Conservation (phyloP, 2,888 invertebrate species). For the Eupeodes luniger region DNA sequence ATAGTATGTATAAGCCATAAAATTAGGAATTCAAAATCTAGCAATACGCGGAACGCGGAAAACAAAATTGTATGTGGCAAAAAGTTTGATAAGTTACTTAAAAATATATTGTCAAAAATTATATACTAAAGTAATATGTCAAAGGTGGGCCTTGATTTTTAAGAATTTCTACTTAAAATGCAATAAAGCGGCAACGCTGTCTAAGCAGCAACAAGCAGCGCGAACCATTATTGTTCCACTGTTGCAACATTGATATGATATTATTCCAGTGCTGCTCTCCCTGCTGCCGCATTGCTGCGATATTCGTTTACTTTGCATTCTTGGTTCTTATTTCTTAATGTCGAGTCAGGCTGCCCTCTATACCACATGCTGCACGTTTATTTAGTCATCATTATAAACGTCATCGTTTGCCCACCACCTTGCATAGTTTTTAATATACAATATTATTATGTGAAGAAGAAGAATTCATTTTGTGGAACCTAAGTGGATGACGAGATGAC, state of each 20-base stretch:
- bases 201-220: not conserved
- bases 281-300: not conserved
- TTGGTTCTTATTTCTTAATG: not conserved
- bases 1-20: too few species aligned
- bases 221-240: not conserved
- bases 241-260: not conserved
- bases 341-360: not conserved
- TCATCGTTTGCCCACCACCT: not conserved
- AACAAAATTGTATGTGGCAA: too few species aligned
- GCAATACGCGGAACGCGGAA: too few species aligned
- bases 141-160: too few species aligned
- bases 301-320: not conserved
- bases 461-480: slow-evolving; percentile 20
- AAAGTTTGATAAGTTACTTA: too few species aligned
- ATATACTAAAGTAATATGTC: too few species aligned
- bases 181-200: slow-evolving; percentile 2
- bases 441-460: not conserved
- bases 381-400: not conserved
- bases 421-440: not conserved
- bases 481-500: slow-evolving; percentile 3
- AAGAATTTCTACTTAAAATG: not conserved
- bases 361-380: not conserved
- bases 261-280: too few species aligned
- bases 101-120: too few species aligned
- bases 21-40: too few species aligned